Evolutionary conservation across 2,888 invertebrate genomes (phyloP).

Genomic region (Lasius fuliginosus): DNA sequence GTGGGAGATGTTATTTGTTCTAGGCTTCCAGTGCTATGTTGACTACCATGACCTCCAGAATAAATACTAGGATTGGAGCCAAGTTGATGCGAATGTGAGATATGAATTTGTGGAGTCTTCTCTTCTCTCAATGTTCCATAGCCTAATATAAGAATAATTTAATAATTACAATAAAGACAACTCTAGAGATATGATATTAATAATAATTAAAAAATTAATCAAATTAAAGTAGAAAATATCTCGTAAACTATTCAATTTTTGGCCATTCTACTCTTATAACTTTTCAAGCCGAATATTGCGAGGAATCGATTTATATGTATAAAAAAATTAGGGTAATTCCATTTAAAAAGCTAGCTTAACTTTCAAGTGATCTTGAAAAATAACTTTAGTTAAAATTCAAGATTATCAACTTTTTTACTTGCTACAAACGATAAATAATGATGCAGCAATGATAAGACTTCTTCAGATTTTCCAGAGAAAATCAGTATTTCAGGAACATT

Average conservation of each 20-base stretch:
- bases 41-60: slow-evolving; percentile 85
- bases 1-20: slow-evolving; percentile 86
- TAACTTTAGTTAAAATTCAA: too few species aligned
- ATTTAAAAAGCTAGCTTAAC: too few species aligned
- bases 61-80: slow-evolving; percentile 90
- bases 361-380: too few species aligned
- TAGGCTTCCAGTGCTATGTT: slow-evolving; percentile 85
- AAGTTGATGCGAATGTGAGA: slow-evolving; percentile 86
- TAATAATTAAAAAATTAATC: background rate
- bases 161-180: slow-evolving; percentile 29
- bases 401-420: too few species aligned
- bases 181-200: background rate
- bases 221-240: too few species aligned
- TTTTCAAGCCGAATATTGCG: too few species aligned
- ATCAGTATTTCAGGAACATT: background rate
- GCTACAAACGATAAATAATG: slow-evolving; percentile 3
- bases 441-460: background rate
- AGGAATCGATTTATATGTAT: too few species aligned
- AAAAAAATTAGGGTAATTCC: too few species aligned
- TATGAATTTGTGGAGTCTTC: slow-evolving; percentile 86
- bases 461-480: background rate
- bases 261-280: too few species aligned
- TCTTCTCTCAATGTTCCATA: slow-evolving; percentile 93
- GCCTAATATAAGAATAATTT: slow-evolving; percentile 86
- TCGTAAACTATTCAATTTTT: too few species aligned